Base-by-base conservation (phyloP, 37 sponge, comb jelly and placozoan genomes). In the Trichoplax adhaerens region DNA sequence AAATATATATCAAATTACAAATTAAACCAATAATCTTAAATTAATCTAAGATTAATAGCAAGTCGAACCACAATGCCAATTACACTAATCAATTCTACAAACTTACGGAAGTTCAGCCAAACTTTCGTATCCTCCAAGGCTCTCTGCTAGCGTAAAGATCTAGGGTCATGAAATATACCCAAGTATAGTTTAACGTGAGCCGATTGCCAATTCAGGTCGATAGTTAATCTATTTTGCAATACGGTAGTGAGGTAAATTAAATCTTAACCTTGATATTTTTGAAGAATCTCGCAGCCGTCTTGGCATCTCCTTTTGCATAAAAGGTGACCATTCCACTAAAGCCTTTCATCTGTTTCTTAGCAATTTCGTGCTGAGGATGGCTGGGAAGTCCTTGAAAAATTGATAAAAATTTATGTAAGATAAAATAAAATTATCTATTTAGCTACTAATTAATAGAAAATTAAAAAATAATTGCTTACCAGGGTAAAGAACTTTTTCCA, bases 251-350 rank as follows among this genome's bases (percentile, higher is more conserved):
- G 50, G 67, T 70, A 5, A 3, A 70, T 3, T 55, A 7, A 51
- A 4, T 8, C 5, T 1, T 3, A 48, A 94, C 87, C 90, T 97
- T 97, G 46, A 91, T 56, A 58, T 65, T 72, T n/a, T 80, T 46
- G 6, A 88, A 70, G 80, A 97, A 97, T 70, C 73, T 79, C 53
- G 69, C 76, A 5, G 86, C 76, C 64, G 79, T 83, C 29, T 69
- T 76, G 58, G 74, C 59, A 5, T 68, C 82, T 63, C 98, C 98
- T 55, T 88, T 83, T 48, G 91, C 77, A 53, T 67, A 74, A 67
- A 91, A 91, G 54, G 90, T 83, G 61, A 91, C 78, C 99, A 97
- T 97, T 0, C 99, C 99, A 62, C 90, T 73, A 79, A 84, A 91
- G 46, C 99, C 99, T 58, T 81, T 91, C 68, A 80, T 78, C 81